Conservation (phyloP, 2,113 vertebrate genomes). For the Emydocephalus ijimae region DNA sequence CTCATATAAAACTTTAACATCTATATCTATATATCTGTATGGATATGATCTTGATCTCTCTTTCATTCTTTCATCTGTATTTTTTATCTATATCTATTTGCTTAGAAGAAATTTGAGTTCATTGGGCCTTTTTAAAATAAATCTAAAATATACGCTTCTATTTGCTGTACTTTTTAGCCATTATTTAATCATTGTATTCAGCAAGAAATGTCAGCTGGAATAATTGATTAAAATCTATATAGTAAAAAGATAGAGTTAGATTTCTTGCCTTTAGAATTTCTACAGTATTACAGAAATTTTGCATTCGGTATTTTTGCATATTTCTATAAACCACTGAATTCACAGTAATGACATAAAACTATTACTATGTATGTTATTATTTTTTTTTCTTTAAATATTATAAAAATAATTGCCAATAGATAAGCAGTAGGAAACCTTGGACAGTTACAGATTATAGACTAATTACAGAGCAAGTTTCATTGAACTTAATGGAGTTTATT, state of each 20-base stretch:
- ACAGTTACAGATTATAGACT: background rate
- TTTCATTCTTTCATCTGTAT: background rate
- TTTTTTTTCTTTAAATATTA: background rate
- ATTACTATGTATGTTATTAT: background rate
- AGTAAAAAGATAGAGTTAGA: background rate
- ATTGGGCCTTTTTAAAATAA: background rate
- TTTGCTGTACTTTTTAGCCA: background rate
- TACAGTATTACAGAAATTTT: background rate
- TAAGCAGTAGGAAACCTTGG: background rate
- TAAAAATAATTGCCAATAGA: background rate
- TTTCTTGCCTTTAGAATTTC: background rate
- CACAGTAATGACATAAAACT: background rate
- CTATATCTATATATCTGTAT: background rate
- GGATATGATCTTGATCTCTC: background rate
- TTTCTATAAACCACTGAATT: background rate
- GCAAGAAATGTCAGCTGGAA: background rate
- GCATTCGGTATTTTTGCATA: background rate
- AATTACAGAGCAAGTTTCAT: background rate
- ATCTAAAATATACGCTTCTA: background rate
- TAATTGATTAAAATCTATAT: background rate
- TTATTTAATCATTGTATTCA: background rate
- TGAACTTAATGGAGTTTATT: no score
- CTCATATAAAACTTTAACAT: background rate
- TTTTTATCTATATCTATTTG: background rate
- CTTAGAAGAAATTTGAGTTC: background rate